Percentiles rank a stretch among this genome's conserved stretches.
Evolutionary conservation across 2,888 invertebrate species (phyloP).

Genomic region (Volucella inanis): DNA sequence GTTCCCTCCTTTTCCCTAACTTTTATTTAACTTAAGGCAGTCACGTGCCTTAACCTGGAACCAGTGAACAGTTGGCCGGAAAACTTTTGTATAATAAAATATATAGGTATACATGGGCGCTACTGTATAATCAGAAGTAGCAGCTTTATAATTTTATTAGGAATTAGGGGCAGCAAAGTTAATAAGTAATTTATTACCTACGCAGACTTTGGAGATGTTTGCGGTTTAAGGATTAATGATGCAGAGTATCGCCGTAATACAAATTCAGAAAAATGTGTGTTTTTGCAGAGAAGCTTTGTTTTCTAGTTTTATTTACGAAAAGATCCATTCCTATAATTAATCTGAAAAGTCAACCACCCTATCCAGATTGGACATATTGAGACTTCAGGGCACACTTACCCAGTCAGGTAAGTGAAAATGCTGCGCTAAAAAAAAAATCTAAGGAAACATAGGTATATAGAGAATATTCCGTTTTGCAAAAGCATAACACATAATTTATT

Average conservation of each 20-base stretch:
- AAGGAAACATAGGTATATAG: too few relatives aligned
- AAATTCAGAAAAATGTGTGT: too few relatives aligned
- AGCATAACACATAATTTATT: too few relatives aligned
- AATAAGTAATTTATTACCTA: conserved; percentile 11
- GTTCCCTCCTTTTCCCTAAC: neutral
- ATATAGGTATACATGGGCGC: conserved; percentile 24
- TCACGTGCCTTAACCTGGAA: conserved; percentile 51
- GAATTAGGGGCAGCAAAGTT: conserved; percentile 25
- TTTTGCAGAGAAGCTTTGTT: too few relatives aligned
- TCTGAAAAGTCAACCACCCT: too few relatives aligned
- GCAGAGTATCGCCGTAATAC: neutral
- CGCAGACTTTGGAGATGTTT: neutral
- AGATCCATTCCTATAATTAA: too few relatives aligned
- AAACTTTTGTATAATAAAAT: neutral
- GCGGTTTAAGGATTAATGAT: neutral
- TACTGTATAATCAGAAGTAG: conserved; percentile 38
- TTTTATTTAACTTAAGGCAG: conserved; percentile 43
- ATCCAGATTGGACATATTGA: too few relatives aligned
- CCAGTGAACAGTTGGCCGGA: neutral
- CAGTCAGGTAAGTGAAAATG: too few relatives aligned
- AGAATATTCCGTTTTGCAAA: too few relatives aligned
- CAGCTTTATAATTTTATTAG: conserved; percentile 22
- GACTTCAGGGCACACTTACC: too few relatives aligned
- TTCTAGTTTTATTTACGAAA: too few relatives aligned
- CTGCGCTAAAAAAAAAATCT: too few relatives aligned